Base-by-base conservation (phyloP, 1,140 invertebrate genomes). In the Dryas iulia region DNA sequence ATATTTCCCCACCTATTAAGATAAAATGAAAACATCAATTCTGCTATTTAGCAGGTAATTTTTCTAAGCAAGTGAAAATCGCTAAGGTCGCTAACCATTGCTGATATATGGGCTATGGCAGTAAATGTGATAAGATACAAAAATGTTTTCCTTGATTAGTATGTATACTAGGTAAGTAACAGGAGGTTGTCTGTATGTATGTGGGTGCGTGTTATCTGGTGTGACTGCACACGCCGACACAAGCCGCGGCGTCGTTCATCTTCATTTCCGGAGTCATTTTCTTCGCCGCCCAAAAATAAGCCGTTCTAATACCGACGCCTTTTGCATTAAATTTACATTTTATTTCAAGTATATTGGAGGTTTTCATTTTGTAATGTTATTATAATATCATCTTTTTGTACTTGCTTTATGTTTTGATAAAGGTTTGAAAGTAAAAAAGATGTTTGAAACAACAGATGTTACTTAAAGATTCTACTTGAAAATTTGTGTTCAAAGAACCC, bases 261-360 rank as follows among this genome's bases (percentile, higher is more conserved):
- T 47, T 21, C 39, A 47, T 47, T 47, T 47, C 39, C 39, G 39
- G 39, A 47, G 39, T 47, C 39, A 47, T 47, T 47, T 47, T 47
- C 8, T 21, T 47, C 39, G 39, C 14, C 2, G 39, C 39, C 39
- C 14, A 47, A 47, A 47, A 1, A 3, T 47, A 47, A 47, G 39
- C 39, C 18, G 14, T 47, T 21, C 39, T 47, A 47, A 47, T 21
- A 18, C 39, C 39, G 39, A 47, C 14, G 39, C 39, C 39, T 47
- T 47, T 47, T 47, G 39, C 39, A 47, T 47, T 18, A 47, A 47
- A 47, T 47, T 47, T 10, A 47, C 39, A 47, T 47, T 47, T 47
- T 47, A 47, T 47, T 47, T 47, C 1, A 18, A 47, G 39, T 47
- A 47, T 18, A 47, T 47, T 47, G 39, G 39, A 47, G 8, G 39